phyloP scores from a whole-genome alignment of 2,113 vertebrate species.

The Pleuronectes platessa region DNA sequence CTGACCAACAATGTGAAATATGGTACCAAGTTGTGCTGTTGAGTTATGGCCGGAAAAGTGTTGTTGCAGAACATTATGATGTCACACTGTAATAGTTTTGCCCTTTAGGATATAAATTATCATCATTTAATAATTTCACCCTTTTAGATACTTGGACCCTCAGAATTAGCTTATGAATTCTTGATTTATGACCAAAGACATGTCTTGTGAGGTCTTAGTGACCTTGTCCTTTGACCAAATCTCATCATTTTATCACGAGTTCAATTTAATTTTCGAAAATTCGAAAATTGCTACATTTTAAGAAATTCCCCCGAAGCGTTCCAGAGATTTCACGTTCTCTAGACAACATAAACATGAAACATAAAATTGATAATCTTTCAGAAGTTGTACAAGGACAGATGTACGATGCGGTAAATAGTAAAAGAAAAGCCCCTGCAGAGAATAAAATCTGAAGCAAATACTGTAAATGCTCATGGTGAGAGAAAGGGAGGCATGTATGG shows the following conservation, averaged over 20 bases:
- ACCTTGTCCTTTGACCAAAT: background rate
- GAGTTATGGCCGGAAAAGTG: too few relatives aligned
- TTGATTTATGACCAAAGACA: background rate
- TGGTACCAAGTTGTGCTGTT: too few relatives aligned
- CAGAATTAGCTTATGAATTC: background rate
- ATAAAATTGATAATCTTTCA: constrained; percentile 1
- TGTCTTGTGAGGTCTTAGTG: background rate
- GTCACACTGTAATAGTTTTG: too few relatives aligned
- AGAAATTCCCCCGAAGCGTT: background rate
- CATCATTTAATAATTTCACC: too few relatives aligned
- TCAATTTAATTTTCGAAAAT: background rate
- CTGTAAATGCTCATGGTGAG: background rate
- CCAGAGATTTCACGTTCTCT: background rate
- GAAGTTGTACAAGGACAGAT: constrained; percentile 12
- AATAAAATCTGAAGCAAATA: constrained; percentile 4
- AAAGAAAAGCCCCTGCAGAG: constrained; percentile 1
- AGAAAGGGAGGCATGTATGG: background rate
- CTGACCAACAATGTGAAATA: too few relatives aligned
- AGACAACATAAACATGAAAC: background rate
- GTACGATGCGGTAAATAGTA: background rate
- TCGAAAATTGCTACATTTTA: background rate
- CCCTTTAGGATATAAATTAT: too few relatives aligned
- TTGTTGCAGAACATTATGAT: too few relatives aligned
- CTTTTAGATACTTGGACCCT: too few relatives aligned
- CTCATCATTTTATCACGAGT: background rate